Conservation (phyloP, 2,888 invertebrate genomes). For the Dorcus hopei region DNA sequence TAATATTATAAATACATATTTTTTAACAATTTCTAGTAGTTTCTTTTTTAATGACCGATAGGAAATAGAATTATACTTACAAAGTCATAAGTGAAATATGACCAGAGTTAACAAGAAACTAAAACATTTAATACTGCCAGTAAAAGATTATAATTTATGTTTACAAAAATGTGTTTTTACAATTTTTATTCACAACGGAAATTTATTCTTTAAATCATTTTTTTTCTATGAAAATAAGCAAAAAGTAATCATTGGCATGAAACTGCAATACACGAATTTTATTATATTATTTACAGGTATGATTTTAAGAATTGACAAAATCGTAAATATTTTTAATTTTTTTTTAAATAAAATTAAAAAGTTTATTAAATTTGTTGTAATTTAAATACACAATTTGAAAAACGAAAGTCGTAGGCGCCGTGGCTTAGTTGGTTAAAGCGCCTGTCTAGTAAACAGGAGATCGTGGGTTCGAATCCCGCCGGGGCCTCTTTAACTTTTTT, state of each 20-base stretch:
- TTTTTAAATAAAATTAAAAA: too few species aligned
- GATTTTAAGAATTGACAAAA: neutral
- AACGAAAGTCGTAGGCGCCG: conserved; percentile 51
- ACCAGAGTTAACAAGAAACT: too few species aligned
- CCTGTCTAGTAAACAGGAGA: conserved; percentile 71
- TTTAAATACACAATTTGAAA: too few species aligned
- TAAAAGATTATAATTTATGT: too few species aligned
- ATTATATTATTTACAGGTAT: neutral
- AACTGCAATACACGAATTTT: too few species aligned
- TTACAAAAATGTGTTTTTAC: too few species aligned
- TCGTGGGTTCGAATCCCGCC: conserved; percentile 65
- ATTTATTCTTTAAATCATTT: neutral
- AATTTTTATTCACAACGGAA: too few species aligned
- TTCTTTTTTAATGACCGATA: neutral
- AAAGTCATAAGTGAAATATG: too few species aligned
- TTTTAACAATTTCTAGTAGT: neutral
- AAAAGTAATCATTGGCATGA: too few species aligned
- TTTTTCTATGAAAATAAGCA: neutral
- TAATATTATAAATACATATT: conserved; percentile 1
- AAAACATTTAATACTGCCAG: too few species aligned
- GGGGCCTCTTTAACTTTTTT: conserved; percentile 49
- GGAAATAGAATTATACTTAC: too few species aligned
- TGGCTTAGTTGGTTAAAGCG: conserved; percentile 80
- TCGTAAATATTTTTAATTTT: neutral
- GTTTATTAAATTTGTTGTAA: too few species aligned